Conservation (phyloP, 2,888 invertebrate genomes). For the Operophtera brumata region DNA sequence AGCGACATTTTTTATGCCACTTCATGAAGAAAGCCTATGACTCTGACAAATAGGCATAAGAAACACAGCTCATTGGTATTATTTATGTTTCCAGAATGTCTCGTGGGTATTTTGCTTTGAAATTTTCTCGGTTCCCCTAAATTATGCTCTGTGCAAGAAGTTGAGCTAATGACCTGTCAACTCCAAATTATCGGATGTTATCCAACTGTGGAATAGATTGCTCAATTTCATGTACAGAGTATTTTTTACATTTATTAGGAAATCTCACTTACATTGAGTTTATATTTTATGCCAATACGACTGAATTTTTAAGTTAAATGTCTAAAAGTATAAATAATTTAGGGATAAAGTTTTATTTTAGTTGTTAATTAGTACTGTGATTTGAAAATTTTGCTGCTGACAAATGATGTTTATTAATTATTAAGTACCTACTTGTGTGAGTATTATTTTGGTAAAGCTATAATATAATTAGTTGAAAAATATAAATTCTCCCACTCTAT, state of each 20-base stretch:
- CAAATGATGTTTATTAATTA: constrained; percentile 14
- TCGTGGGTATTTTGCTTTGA: background rate
- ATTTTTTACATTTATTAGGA: no score
- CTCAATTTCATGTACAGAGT: no score
- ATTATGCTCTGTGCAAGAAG: background rate
- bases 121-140: background rate
- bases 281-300: constrained; percentile 12
- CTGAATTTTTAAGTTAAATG: constrained; percentile 18
- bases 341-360: constrained; percentile 13
- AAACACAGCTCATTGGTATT: no score
- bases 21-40: no score
- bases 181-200: no score
- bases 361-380: constrained; percentile 24
- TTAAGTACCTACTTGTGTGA: constrained; percentile 26
- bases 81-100: background rate
- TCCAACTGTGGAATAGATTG: no score
- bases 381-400: constrained; percentile 25
- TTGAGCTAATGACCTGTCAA: background rate
- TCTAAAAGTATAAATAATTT: background rate
- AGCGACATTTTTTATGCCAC: no score
- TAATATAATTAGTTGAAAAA: constrained; percentile 16
- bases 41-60: no score
- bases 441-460: constrained; percentile 27
- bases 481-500: constrained; percentile 24
- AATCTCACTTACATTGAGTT: no score